Base-by-base conservation (phyloP, 2,797 vertebrate species). In the Labeo calbasu region DNA sequence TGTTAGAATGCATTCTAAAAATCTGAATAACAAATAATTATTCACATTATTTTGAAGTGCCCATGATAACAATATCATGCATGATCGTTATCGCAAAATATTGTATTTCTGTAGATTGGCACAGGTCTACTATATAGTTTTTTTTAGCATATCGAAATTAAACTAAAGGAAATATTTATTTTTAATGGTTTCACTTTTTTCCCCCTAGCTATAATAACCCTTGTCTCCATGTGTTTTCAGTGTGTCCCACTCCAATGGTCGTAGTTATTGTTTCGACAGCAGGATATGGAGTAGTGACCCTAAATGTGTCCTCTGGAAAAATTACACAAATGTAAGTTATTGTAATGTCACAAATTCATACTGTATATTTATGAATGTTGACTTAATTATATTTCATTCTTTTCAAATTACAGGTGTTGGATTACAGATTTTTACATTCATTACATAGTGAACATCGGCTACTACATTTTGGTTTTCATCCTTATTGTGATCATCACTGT, bases 351-450 rank as follows among this genome's bases (percentile, higher is more conserved):
- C 61, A n/a, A 19, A 73, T 32, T 1, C 5, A 36, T 11, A 32
- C 28, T 32, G 28, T 32, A 17, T 13, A 70, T 7, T 70, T 43
- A 46, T 43, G n/a, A 63, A 51, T 2, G 2, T 57, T 14, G 15
- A 55, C 1, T 2, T 5, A 21, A 13, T 21, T 15, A 12, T 19
- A 40, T 43, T 9, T 55, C 21, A 5, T 5, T 12, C 36, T 83
- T 23, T 40, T 36, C 21, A 0, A 70, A 10, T 79, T 83, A 28
- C 79, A 93, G 93, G 90, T 94, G 93, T 85, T 94, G 92, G 93
- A 92, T 92, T 61, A 50, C 79, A 15, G 81, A 92, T 23, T 2
- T 2, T 57, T 46, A 7, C 0, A 4, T 93, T 76, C 91, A 88
- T 57, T 89, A 89, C 36, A 82, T 83, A 7, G 86, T 92, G 23